Percentiles rank a stretch among this genome's conserved stretches.
Conservation (phyloP, 1,140 invertebrate genomes). For the Laupala kohalensis region DNA sequence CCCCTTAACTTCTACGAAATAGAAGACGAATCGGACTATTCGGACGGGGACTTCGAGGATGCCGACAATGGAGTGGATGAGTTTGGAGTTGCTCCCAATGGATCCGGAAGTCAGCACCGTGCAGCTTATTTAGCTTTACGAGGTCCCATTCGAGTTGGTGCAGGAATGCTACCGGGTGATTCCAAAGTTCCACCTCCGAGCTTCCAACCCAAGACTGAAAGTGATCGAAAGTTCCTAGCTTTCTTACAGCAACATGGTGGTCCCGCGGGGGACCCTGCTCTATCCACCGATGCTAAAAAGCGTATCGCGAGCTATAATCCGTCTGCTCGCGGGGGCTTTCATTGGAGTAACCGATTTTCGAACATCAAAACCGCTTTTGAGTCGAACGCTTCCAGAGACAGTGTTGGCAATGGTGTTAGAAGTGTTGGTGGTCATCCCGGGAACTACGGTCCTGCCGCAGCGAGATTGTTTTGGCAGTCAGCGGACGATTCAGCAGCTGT, state of each 20-base stretch:
- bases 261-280: too few species aligned
- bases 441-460: conserved; percentile 27
- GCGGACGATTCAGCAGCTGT: conserved; percentile 29
- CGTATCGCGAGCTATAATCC: conserved; percentile 21
- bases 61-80: conserved; percentile 14
- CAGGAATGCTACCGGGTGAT: not conserved
- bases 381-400: not conserved
- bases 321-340: conserved; percentile 21
- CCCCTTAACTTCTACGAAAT: conserved; percentile 40
- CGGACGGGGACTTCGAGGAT: conserved; percentile 22
- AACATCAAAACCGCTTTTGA: conserved; percentile 79
- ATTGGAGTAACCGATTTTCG: conserved; percentile 68
- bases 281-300: too few species aligned
- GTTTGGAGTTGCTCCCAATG: conserved; percentile 3
- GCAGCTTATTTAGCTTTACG: conserved; percentile 33
- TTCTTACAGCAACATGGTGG: conserved; percentile 61
- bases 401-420: not conserved
- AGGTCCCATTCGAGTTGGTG: conserved; percentile 40
- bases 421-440: conserved; percentile 18
- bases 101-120: conserved; percentile 19
- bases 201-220: conserved; percentile 69
- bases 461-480: conserved; percentile 41
- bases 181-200: conserved; percentile 34
- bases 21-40: conserved; percentile 32
- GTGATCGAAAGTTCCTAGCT: conserved; percentile 69